A percentile compares a stretch with the other conserved stretches of the same genome.
These are phyloP conservation scores for Pseudoatta argentina DNA, from an alignment of 1,140 invertebrate species.

Conservation along the genomic window DNA sequence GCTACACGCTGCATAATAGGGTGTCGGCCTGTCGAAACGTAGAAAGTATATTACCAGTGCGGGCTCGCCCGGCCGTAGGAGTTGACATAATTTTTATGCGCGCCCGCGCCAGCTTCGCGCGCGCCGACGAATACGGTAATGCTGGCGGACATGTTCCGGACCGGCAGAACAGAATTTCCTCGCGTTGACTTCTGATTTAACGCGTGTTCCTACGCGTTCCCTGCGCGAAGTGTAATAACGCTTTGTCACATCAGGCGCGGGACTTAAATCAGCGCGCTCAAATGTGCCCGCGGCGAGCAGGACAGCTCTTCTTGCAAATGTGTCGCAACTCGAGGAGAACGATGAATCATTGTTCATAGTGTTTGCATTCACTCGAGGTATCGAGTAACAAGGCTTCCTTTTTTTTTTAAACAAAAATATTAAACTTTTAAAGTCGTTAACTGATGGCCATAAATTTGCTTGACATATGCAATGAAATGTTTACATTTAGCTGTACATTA, in stretches of 20 bases:
- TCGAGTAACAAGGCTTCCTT: neutral
- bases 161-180: conserved; percentile 57
- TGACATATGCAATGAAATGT: neutral
- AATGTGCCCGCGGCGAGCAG: conserved; percentile 39
- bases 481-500: neutral
- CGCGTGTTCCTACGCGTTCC: conserved; percentile 53
- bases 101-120: conserved; percentile 61
- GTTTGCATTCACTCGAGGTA: neutral
- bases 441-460: neutral
- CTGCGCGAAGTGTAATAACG: conserved; percentile 43
- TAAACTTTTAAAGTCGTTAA: conserved; percentile 3
- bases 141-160: conserved; percentile 43
- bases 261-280: conserved; percentile 57
- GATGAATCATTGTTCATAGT: conserved; percentile 16
- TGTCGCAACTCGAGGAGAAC: conserved; percentile 33
- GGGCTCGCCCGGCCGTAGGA: conserved; percentile 65
- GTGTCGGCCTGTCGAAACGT: conserved; percentile 69
- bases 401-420: conserved; percentile 1
- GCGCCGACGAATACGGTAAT: conserved; percentile 68
- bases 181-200: conserved; percentile 63
- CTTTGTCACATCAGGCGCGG: conserved; percentile 59
- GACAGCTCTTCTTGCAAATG: conserved; percentile 36
- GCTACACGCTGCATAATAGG: conserved; percentile 66
- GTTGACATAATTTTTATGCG: conserved; percentile 76
- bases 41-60: conserved; percentile 70